Conservation (phyloP, 2,113 vertebrate genomes). For the Equus quagga region DNA sequence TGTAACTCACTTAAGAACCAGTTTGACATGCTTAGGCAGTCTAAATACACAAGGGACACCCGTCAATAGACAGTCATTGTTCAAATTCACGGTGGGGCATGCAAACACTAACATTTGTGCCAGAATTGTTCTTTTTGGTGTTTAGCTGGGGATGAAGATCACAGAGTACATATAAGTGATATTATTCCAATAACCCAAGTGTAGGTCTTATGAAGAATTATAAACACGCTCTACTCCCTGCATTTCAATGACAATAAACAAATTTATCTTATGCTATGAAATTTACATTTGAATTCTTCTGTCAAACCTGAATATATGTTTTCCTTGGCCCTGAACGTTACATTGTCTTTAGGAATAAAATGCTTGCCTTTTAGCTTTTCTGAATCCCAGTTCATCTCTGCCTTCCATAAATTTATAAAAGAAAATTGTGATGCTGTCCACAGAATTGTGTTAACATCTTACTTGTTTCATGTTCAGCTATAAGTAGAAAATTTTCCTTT, state of each 20-base stretch:
- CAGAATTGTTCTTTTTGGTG: neutral
- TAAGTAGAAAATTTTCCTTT: neutral
- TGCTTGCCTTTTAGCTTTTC: neutral
- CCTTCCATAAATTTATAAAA: neutral
- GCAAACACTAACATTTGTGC: neutral
- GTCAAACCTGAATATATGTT: neutral
- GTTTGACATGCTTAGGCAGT: neutral
- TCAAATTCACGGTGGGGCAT: neutral
- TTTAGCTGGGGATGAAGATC: neutral
- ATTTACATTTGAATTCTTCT: constrained; percentile 18
- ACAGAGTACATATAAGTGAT: neutral
- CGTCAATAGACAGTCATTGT: neutral
- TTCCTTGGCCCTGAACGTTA: neutral
- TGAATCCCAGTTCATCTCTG: neutral
- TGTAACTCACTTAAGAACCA: neutral
- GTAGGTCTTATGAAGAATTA: neutral
- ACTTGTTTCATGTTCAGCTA: neutral
- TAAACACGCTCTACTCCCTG: neutral
- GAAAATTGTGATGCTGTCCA: neutral
- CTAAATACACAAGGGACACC: neutral
- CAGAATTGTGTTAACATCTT: neutral
- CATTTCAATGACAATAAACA: neutral
- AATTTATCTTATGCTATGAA: neutral
- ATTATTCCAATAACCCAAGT: neutral
- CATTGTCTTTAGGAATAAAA: neutral